These are phyloP conservation scores for Nesoenas mayeri DNA, from an alignment of 2,113 vertebrate genomes.

Conservation along the genomic window DNA sequence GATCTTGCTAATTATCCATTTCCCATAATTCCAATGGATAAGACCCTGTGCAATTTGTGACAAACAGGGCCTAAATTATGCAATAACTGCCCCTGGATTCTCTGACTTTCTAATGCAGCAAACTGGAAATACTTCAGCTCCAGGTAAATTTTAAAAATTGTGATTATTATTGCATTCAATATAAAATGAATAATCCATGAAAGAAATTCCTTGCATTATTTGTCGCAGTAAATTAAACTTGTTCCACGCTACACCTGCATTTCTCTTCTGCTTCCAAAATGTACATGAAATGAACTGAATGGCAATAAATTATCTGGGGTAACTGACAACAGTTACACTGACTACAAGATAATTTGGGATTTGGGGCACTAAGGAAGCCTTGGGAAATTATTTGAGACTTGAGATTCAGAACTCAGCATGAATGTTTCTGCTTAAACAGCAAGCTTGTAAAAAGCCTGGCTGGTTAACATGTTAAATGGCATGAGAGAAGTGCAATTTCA, in stretches of 20 bases:
- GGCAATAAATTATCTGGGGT: neutral
- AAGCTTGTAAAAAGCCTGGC: neutral
- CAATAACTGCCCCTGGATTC: neutral
- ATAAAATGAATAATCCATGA: constrained; percentile 35
- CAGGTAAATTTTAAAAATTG: constrained; percentile 13
- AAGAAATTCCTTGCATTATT: constrained; percentile 18
- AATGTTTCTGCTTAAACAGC: neutral
- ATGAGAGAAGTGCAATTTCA: neutral
- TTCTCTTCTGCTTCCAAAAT: neutral
- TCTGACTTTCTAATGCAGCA: neutral
- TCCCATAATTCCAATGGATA: constrained; percentile 19
- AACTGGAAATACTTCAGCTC: constrained; percentile 28
- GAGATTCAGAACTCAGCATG: neutral
- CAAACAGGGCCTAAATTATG: constrained; percentile 28
- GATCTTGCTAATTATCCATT: constrained; percentile 51
- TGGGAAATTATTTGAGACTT: neutral
- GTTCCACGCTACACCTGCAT: neutral
- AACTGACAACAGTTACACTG: neutral
- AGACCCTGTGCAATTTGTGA: neutral
- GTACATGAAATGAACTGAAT: neutral
- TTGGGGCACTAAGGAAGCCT: neutral
- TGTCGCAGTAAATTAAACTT: constrained; percentile 21
- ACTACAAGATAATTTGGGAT: neutral
- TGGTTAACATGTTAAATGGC: neutral
- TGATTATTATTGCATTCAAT: constrained; percentile 15